phyloP scores from a whole-genome alignment of 2,888 invertebrate genomes.

The Panzeria rudis region DNA sequence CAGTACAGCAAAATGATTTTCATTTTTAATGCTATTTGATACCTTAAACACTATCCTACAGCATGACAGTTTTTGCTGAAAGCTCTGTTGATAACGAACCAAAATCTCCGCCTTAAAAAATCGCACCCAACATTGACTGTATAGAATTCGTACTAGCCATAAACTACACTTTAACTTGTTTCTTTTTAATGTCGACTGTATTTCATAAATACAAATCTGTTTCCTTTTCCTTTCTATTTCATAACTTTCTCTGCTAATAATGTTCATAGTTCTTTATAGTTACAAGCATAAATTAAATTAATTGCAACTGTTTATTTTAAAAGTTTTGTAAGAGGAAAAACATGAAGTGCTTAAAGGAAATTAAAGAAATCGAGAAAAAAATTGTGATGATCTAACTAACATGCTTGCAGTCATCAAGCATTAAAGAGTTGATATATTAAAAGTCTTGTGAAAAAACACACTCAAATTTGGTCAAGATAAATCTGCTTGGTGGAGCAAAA shows the following conservation, averaged over 20 bases:
- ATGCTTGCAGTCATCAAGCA: constrained; percentile 1
- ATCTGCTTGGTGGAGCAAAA: not conserved
- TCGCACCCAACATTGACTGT: too few species aligned
- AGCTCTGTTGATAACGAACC: too few species aligned
- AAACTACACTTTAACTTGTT: not conserved
- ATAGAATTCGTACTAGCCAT: not conserved
- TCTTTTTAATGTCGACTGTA: not conserved
- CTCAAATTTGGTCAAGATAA: constrained; percentile 30
- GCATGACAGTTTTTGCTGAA: too few species aligned
- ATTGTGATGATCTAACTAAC: not conserved
- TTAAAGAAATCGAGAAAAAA: not conserved
- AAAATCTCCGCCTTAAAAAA: too few species aligned
- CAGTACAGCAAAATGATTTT: too few species aligned
- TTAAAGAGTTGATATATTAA: constrained; percentile 38
- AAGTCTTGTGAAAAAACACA: constrained; percentile 9
- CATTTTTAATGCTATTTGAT: too few species aligned
- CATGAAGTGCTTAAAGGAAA: not conserved
- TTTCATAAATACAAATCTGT: not conserved
- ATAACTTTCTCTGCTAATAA: not conserved
- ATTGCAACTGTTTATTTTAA: constrained; percentile 34
- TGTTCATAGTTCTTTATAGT: not conserved
- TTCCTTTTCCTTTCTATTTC: not conserved
- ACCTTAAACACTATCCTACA: too few species aligned
- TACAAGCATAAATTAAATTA: constrained; percentile 26
- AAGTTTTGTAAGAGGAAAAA: constrained; percentile 3